Percentiles rank a stretch among this genome's conserved stretches.
Evolutionary conservation across 2,888 invertebrate species (phyloP).

Genomic region (Odontomyia ornata): DNA sequence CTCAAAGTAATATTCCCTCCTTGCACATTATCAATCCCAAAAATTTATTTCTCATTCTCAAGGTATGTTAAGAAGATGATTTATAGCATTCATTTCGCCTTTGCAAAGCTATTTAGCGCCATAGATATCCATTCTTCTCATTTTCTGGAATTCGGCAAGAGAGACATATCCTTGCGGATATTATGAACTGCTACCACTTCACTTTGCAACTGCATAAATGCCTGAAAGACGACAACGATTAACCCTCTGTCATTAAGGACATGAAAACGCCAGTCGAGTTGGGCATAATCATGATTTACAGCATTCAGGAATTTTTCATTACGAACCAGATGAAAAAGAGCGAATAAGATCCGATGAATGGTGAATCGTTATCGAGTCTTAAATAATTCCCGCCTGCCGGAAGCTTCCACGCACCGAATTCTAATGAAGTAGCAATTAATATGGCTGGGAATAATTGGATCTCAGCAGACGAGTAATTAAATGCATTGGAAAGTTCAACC

Average conservation of each 20-base stretch:
- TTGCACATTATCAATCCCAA: too few relatives aligned
- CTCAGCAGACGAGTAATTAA: slow-evolving; percentile 45
- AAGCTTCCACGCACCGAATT: slow-evolving; percentile 23
- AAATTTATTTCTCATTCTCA: neutral
- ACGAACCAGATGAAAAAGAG: slow-evolving; percentile 2
- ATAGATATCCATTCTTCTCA: neutral
- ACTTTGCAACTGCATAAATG: slow-evolving; percentile 13
- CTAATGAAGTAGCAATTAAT: slow-evolving; percentile 41
- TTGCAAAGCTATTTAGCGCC: slow-evolving; percentile 8
- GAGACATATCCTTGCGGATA: slow-evolving; percentile 13
- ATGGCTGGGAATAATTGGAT: slow-evolving; percentile 45
- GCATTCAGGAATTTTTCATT: slow-evolving; percentile 51
- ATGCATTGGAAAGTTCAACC: slow-evolving; percentile 35
- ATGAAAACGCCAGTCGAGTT: slow-evolving; percentile 50
- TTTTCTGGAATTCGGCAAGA: neutral
- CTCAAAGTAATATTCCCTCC: too few relatives aligned
- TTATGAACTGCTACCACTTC: neutral
- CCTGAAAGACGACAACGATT: slow-evolving; percentile 37
- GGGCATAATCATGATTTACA: slow-evolving; percentile 54
- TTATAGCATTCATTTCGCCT: slow-evolving; percentile 44
- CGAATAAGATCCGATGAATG: slow-evolving; percentile 17
- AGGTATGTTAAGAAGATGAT: slow-evolving; percentile 42
- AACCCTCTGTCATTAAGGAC: slow-evolving; percentile 40
- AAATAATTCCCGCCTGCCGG: neutral
- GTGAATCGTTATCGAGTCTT: neutral